Percentiles rank a stretch among this genome's conserved stretches.
These are phyloP conservation scores for Drosophila melanosoma DNA, from an alignment of 2,888 invertebrate species.

Conservation along the genomic window DNA sequence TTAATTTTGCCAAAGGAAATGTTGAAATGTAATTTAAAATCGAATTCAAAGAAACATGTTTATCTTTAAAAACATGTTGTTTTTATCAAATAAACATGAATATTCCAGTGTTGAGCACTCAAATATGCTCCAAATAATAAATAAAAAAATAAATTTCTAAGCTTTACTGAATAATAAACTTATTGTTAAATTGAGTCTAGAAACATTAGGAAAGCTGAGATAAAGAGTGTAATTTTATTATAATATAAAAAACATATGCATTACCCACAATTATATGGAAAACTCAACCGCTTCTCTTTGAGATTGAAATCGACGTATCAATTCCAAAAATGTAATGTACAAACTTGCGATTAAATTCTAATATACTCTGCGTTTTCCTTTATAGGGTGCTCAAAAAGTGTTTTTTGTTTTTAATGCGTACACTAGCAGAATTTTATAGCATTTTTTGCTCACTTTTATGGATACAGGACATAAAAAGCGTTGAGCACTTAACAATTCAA, in stretches of 20 bases:
- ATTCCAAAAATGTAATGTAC: neutral
- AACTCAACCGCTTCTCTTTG: neutral
- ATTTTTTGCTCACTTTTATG: slow-evolving; percentile 24
- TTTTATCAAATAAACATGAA: neutral
- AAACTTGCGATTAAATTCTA: neutral
- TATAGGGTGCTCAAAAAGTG: neutral
- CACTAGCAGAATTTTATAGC: slow-evolving; percentile 6
- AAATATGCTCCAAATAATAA: neutral
- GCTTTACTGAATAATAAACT: neutral
- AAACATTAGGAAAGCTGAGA: neutral
- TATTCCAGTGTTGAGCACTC: neutral
- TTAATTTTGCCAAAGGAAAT: slow-evolving; percentile 25
- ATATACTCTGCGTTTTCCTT: neutral
- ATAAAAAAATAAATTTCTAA: neutral
- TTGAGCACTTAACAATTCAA: slow-evolving; percentile 46
- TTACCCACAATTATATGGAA: neutral
- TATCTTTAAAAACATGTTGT: neutral
- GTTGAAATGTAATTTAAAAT: slow-evolving; percentile 16
- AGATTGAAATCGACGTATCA: neutral
- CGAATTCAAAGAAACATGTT: neutral
- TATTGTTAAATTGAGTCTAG: neutral
- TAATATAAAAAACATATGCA: neutral
- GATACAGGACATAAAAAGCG: slow-evolving; percentile 24
- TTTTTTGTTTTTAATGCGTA: neutral
- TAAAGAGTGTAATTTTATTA: neutral